Conservation (phyloP, 2,113 vertebrate species). For the Andinoacara biseriatus region DNA sequence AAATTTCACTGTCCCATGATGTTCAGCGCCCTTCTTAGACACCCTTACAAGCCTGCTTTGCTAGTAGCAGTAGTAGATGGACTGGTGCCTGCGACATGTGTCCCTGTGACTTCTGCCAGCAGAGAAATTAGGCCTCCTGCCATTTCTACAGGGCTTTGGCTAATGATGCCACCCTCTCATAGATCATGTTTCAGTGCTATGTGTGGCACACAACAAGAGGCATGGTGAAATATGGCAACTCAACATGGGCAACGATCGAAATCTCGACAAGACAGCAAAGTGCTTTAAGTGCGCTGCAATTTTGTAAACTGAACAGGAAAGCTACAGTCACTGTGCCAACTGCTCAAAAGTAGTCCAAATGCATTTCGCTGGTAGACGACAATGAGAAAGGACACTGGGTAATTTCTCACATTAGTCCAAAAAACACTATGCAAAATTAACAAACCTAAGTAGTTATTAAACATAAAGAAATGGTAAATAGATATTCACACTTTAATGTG, state of each 20-base stretch:
- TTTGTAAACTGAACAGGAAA: constrained; percentile 5
- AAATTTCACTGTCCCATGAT: not conserved
- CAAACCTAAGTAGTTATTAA: constrained; percentile 1
- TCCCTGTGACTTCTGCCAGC: constrained; percentile 51
- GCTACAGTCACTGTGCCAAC: not conserved
- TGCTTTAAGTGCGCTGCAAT: not conserved
- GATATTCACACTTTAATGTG: not conserved
- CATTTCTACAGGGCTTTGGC: constrained; percentile 52
- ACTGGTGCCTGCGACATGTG: constrained; percentile 41
- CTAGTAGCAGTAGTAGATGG: constrained; percentile 39
- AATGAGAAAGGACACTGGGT: not conserved
- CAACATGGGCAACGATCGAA: constrained; percentile 20
- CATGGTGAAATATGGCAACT: constrained; percentile 15
- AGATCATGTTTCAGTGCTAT: constrained; percentile 45
- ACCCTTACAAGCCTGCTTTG: constrained; percentile 7
- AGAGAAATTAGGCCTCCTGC: constrained; percentile 58
- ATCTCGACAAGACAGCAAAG: constrained; percentile 34
- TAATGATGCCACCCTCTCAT: constrained; percentile 35
- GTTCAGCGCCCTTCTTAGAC: not conserved
- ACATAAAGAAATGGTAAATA: not conserved
- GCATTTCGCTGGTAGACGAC: not conserved
- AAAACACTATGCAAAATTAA: not conserved
- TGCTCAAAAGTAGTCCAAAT: not conserved
- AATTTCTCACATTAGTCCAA: not conserved
- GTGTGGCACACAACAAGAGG: constrained; percentile 24